Percentiles rank a stretch among this genome's conserved stretches.
Evolutionary conservation across 1,140 invertebrate species (phyloP).

Genomic region (Aradophagus sp.): DNA sequence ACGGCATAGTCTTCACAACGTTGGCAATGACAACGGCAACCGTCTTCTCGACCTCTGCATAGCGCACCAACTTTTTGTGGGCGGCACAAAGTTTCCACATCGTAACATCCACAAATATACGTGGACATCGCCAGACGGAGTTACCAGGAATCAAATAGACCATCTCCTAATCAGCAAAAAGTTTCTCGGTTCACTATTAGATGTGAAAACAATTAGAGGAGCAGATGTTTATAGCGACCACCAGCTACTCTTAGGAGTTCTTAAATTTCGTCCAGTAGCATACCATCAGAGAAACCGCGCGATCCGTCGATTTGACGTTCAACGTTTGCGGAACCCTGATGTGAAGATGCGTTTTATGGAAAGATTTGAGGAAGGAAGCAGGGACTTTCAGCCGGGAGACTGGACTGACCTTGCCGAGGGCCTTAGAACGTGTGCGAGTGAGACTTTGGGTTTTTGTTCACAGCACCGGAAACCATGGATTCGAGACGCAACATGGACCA

Average conservation of each 20-base stretch:
- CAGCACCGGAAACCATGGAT: conserved; percentile 26
- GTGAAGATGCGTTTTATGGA: conserved; percentile 2
- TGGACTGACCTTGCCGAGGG: conserved; percentile 4
- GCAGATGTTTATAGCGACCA: conserved; percentile 27
- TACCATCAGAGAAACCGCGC: conserved; percentile 3
- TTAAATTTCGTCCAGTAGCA: conserved; percentile 7
- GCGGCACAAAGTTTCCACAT: conserved; percentile 29
- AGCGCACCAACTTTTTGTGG: conserved; percentile 21
- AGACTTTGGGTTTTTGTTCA: conserved; percentile 9
- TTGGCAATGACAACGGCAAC: conserved; percentile 22
- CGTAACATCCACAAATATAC: conserved; percentile 30
- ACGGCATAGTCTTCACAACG: conserved; percentile 16
- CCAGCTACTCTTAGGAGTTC: conserved; percentile 10
- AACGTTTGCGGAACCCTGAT: conserved; percentile 8
- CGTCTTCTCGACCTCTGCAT: conserved; percentile 20
- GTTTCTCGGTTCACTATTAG: conserved; percentile 23
- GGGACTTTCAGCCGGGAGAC: background rate
- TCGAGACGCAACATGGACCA: conserved; percentile 11
- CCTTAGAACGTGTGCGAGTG: conserved; percentile 6
- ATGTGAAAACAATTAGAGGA: conserved; percentile 28
- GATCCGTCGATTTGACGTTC: conserved; percentile 11
- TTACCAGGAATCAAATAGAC: conserved; percentile 36
- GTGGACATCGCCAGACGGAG: conserved; percentile 24
- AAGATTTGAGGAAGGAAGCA: background rate
- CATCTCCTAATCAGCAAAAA: conserved; percentile 25